Evolutionary conservation across 1,140 invertebrate genomes (phyloP).

Genomic region (Brachionus koreanus): DNA sequence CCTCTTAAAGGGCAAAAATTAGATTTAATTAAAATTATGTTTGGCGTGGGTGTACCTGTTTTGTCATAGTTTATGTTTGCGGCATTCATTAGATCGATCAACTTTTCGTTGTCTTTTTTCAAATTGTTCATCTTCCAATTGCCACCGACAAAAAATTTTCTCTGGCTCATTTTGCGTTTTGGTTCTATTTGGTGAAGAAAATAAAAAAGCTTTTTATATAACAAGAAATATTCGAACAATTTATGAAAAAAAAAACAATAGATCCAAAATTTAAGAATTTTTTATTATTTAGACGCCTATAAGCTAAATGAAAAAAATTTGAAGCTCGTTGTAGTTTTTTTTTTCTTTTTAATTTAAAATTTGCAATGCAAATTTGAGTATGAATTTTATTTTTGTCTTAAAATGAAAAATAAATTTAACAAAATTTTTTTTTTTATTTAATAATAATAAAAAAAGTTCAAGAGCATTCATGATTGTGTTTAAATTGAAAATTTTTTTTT

Average conservation of each 20-base stretch:
- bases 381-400: conserved; percentile 2
- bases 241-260: conserved; percentile 30
- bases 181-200: neutral
- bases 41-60: neutral
- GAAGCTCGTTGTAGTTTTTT: neutral
- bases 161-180: neutral
- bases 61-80: conserved; percentile 72
- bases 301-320: neutral
- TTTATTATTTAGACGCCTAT: neutral
- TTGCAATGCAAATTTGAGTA: neutral
- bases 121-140: conserved; percentile 92
- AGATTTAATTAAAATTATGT: neutral
- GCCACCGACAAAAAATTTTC: conserved; percentile 94
- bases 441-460: neutral
- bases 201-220: neutral
- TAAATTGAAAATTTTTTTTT: too few relatives aligned
- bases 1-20: conserved; percentile 62
- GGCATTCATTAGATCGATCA: conserved; percentile 73
- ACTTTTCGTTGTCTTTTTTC: conserved; percentile 74
- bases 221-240: neutral
- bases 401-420: neutral
- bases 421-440: neutral
- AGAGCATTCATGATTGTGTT: conserved; percentile 5
- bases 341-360: neutral
- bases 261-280: neutral